These are phyloP conservation scores for Tillus elongatus DNA, from an alignment of 2,888 invertebrate genomes.

Conservation along the genomic window DNA sequence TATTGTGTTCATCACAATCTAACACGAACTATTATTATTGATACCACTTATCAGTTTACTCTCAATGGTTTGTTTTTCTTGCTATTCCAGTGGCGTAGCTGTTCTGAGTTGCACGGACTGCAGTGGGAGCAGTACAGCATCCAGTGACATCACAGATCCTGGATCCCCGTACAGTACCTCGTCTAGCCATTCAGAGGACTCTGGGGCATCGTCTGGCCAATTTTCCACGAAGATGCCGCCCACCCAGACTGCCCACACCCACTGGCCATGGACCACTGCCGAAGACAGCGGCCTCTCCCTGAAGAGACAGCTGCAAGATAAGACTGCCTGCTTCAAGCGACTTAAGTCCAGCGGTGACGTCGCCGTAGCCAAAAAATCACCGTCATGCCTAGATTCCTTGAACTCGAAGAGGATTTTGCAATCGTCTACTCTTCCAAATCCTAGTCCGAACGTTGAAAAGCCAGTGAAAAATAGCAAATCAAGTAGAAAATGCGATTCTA, in stretches of 20 bases:
- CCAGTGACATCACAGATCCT: slow-evolving; percentile 78
- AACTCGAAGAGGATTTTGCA: slow-evolving; percentile 12
- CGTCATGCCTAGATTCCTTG: slow-evolving; percentile 31
- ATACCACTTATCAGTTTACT: no score
- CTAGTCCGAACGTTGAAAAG: slow-evolving; percentile 19
- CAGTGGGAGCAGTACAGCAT: slow-evolving; percentile 48
- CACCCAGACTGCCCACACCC: slow-evolving; percentile 29
- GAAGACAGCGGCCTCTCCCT: slow-evolving; percentile 23
- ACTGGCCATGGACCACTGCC: slow-evolving; percentile 31
- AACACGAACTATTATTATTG: no score
- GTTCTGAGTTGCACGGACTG: slow-evolving; percentile 68
- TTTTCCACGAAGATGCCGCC: slow-evolving; percentile 39
- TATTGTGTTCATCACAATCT: no score
- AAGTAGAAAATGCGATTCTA: slow-evolving; percentile 15
- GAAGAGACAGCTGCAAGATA: slow-evolving; percentile 24
- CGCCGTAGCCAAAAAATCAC: slow-evolving; percentile 26
- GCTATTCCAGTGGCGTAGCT: slow-evolving; percentile 72
- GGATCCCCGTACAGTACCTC: slow-evolving; percentile 74
- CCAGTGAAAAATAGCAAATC: slow-evolving; percentile 11
- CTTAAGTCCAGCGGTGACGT: slow-evolving; percentile 25
- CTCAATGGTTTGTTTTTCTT: no score
- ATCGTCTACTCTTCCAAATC: background rate
- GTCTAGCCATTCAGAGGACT: slow-evolving; percentile 44
- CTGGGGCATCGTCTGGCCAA: slow-evolving; percentile 30
- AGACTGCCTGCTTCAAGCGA: slow-evolving; percentile 31